Evolutionary conservation across 2,797 vertebrate species (phyloP), one percentile per base, ranked within the genome.

Genomic region (Chrysolophus pictus): DNA sequence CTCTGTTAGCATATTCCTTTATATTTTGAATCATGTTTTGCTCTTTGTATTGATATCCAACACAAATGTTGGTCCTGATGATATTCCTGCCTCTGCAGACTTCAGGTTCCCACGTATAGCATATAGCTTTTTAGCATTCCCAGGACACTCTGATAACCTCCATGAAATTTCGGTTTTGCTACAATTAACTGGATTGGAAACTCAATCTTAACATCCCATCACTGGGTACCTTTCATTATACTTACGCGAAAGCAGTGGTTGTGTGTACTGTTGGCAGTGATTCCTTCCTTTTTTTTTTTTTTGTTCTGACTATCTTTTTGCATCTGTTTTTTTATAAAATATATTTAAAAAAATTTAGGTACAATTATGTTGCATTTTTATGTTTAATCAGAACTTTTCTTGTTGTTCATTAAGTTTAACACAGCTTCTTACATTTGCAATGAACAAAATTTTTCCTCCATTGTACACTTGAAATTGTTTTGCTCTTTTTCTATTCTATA

Each of bases 91-190:
- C 23, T 35, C 28, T n/a, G 53, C 10, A 19, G 28, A 39, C 14
- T 31, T 44, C 23, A 28, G 8, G 18, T 37, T 74, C 18, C 29
- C 7, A 17, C 6, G 6, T 46, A 46, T 11, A 46, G 46, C 7
- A 3, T 0, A 0, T 5, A 31, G 41, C 18, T 58, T 75, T n/a
- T 17, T 58, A 26, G 56, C 44, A 55, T 41, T 41, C 29, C 13
- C 7, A 51, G 58, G 22, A 10, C 0, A 0, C 29, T 33, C 5
- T 0, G 3, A 26, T 31, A 78, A 62, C 3, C 8, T 3, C 6
- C 2, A 5, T 12, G 41, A 6, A 37, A 6, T 74, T 58, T 58
- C 14, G 37, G 18, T 78, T 71, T 35, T 39, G 55, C 2, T 46
- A 59, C 3, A 23, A 6, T 56, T 64, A 62, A 26, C 18, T 49